These are phyloP conservation scores for Callithrix jacchus DNA, from an alignment of 2,113 vertebrate genomes.

Conservation along the genomic window DNA sequence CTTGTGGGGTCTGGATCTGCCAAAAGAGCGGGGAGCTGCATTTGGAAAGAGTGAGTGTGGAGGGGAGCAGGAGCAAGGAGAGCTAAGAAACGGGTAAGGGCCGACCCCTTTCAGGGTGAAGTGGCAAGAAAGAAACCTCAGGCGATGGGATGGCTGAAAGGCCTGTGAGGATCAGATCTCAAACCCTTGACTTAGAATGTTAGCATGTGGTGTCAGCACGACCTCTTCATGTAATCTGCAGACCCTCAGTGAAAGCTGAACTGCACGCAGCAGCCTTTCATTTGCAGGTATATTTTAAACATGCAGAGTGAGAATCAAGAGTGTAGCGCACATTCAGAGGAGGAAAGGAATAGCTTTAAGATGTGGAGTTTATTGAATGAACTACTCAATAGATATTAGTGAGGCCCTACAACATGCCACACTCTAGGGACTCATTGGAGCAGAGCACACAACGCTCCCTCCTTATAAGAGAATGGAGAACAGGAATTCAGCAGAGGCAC, in stretches of 20 bases:
- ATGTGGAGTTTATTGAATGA: neutral
- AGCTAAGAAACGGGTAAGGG: no score
- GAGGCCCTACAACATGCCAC: neutral
- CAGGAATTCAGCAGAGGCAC: neutral
- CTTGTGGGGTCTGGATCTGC: neutral
- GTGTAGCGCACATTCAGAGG: neutral
- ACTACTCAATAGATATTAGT: neutral
- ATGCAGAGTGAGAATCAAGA: neutral
- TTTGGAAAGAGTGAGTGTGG: no score
- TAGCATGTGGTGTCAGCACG: accelerated
- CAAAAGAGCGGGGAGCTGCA: neutral
- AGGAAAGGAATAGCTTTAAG: neutral
- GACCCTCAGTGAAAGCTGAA: no score
- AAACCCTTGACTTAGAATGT: no score
- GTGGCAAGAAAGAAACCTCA: neutral
- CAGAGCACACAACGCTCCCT: no score
- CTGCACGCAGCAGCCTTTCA: neutral
- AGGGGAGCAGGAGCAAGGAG: no score
- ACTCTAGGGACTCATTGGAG: neutral
- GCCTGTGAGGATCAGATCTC: neutral
- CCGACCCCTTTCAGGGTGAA: neutral
- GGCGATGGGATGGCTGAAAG: neutral
- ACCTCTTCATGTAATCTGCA: neutral
- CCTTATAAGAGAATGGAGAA: neutral
- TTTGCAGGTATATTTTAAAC: neutral